Percentiles rank a stretch among this genome's conserved stretches.
Evolutionary conservation across 2,113 vertebrate genomes (phyloP).

Genomic region (Pygoscelis antarcticus): DNA sequence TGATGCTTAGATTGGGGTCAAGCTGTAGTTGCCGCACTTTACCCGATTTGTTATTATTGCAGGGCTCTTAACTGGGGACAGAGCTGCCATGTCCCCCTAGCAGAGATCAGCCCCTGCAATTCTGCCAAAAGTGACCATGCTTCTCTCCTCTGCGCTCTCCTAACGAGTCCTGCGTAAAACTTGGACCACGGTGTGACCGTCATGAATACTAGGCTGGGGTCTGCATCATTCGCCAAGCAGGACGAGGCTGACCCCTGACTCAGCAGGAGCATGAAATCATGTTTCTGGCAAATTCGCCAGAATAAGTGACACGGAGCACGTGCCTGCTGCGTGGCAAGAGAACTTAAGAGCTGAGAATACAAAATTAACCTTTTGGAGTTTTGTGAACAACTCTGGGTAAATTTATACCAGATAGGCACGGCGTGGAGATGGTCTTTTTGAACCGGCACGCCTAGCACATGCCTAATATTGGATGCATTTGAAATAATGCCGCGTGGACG

Average conservation of each 20-base stretch:
- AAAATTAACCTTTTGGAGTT: neutral
- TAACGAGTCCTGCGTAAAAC: neutral
- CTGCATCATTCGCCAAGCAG: rapidly evolving
- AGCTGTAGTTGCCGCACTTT: too few relatives aligned
- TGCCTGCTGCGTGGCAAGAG: neutral
- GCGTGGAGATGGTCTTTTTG: neutral
- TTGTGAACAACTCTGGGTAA: neutral
- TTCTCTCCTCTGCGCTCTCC: neutral
- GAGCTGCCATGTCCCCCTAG: neutral
- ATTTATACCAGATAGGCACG: neutral
- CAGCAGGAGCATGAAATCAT: neutral
- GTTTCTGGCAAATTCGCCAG: neutral
- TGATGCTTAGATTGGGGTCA: neutral
- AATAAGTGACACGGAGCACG: rapidly evolving
- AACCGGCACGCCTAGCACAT: neutral
- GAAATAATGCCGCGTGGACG: neutral
- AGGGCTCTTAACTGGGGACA: neutral
- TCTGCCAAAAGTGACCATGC: neutral
- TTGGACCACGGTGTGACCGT: rapidly evolving
- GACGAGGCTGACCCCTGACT: neutral
- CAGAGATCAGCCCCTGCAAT: neutral
- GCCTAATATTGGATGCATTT: rapidly evolving
- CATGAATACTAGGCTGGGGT: neutral
- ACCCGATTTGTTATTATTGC: neutral
- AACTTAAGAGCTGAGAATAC: neutral